A percentile compares a stretch with the other conserved stretches of the same genome.
These are phyloP conservation scores for Pseudomyrmex cubaensis DNA, from an alignment of 1,140 invertebrate species.

Conservation along the genomic window DNA sequence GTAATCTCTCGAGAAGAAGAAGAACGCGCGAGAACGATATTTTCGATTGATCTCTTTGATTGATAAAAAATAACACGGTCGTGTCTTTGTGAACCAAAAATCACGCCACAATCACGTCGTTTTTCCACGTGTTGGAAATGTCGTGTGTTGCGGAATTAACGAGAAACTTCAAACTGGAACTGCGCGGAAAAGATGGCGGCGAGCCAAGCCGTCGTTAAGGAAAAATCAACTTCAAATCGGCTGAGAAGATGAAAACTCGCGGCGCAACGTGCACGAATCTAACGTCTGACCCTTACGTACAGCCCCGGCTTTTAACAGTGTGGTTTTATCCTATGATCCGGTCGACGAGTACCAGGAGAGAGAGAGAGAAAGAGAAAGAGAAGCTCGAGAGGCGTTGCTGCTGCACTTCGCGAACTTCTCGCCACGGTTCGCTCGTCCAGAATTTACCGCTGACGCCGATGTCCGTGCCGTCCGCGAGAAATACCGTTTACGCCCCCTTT, in stretches of 20 bases:
- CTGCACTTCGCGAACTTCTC: slow-evolving; percentile 52
- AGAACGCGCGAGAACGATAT: too few relatives aligned
- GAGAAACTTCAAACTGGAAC: neutral
- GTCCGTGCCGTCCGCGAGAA: slow-evolving; percentile 44
- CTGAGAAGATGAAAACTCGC: slow-evolving; percentile 1
- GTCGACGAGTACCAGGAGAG: slow-evolving; percentile 11
- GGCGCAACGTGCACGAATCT: neutral
- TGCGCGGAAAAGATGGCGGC: neutral
- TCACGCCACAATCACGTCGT: too few relatives aligned
- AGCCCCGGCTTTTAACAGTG: slow-evolving; percentile 11
- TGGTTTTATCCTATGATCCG: slow-evolving; percentile 45
- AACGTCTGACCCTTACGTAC: neutral
- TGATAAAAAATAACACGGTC: too few relatives aligned
- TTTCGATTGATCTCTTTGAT: too few relatives aligned
- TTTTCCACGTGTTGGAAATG: neutral
- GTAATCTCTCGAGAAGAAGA: too few relatives aligned
- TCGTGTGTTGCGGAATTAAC: neutral
- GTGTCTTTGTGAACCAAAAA: too few relatives aligned
- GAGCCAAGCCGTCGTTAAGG: neutral
- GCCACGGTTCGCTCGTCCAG: slow-evolving; percentile 39
- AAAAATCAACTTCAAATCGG: neutral
- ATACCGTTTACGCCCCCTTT: slow-evolving; percentile 53
- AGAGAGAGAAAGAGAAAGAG: neutral
- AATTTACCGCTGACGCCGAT: slow-evolving; percentile 67
- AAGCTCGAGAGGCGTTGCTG: slow-evolving; percentile 41